Base-by-base conservation (phyloP, 2,113 vertebrate genomes). In the Toxostoma redivivum region DNA sequence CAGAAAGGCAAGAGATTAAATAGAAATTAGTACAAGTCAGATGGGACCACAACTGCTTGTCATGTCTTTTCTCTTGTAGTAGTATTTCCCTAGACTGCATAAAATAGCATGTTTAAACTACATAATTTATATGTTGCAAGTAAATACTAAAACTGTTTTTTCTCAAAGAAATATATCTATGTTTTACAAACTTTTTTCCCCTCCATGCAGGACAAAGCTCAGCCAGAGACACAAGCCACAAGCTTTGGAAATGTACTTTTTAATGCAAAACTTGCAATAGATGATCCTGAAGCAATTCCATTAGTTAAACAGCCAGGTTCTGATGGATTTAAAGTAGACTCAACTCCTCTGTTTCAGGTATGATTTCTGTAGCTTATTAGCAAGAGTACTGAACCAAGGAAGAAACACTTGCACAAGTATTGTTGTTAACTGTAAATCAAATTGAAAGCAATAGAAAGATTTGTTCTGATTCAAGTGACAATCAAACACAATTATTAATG, bases 271-370 rank as follows among this genome's bases (percentile, higher is more conserved):
- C 98, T 99, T 87, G 99, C 99, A 13, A 88, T 97, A 37, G 99
- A 99, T 11, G 99, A 99, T 95, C 98, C 98, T 3, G 98, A 98
- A 91, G 99, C 99, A 38, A 21, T 98, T 83, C 83, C 98, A 2
- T 97, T 99, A 30, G 98, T 99, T 94, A 98, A 97, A 84, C 99
- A 99, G 83, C 98, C 99, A 14, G 99, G 99, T 13, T 99, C 99
- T 11, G 99, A 99, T 90, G 99, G 99, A 31, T 99, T 99, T 96
- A 98, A 98, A 95, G 93, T 99, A 10, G 99, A 99, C 92, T 99
- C 99, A 12, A 97, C 98, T 33, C 98, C 99, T 50, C 98, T 99
- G 65, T 99, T 99, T 98, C 99, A 99, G 98, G 98, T 99, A 94
- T 67, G 97, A 44, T 82, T 83, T 89, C 27, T 58, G 8, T 72